These are phyloP conservation scores for Euphydryas editha DNA, from an alignment of 2,888 invertebrate genomes.

Conservation along the genomic window DNA sequence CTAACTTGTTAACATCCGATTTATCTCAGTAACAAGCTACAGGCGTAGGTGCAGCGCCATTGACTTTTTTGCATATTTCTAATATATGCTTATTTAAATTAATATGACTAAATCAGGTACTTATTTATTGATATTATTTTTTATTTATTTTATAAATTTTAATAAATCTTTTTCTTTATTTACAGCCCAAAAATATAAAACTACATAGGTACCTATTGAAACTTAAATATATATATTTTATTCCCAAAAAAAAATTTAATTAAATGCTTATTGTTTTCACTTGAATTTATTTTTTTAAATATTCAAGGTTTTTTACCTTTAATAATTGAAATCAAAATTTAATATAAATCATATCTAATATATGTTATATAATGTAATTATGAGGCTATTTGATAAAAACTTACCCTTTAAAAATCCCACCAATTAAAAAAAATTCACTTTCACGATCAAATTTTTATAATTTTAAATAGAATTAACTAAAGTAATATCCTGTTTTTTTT, in stretches of 20 bases:
- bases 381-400: not conserved
- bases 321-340: too few species aligned
- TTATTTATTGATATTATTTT: too few species aligned
- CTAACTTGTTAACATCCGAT: slow-evolving; percentile 17
- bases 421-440: not conserved
- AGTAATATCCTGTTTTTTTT: slow-evolving; percentile 14
- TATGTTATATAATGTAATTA: not conserved
- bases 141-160: too few species aligned
- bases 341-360: not conserved
- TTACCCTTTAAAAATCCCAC: slow-evolving; percentile 6
- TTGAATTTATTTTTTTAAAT: too few species aligned
- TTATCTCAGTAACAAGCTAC: slow-evolving; percentile 33
- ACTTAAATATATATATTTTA: too few species aligned
- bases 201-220: too few species aligned
- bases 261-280: too few species aligned
- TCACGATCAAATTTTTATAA: not conserved
- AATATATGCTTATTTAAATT: not conserved
- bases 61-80: not conserved
- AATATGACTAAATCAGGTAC: too few species aligned
- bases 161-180: too few species aligned
- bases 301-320: too few species aligned
- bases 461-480: not conserved
- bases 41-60: slow-evolving; percentile 1
- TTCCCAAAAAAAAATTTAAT: too few species aligned
- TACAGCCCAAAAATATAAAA: too few species aligned